Base-by-base conservation (phyloP, 2,888 invertebrate genomes). In the Spodoptera littoralis region DNA sequence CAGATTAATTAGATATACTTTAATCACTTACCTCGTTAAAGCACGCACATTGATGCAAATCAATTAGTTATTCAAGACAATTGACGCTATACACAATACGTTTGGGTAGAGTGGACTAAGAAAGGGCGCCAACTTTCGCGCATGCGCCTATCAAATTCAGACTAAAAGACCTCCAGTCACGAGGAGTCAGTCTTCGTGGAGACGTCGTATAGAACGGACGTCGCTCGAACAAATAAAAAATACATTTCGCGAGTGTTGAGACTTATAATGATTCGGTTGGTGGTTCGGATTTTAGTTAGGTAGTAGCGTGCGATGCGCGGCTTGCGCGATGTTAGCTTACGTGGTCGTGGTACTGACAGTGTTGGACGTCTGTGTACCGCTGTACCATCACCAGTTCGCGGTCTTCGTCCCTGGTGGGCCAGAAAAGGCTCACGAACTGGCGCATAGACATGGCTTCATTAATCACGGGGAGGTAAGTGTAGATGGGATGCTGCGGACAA, bases 61-160 rank as follows among this genome's bases (percentile, higher is more conserved):
- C 89, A 92, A 93, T 93, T 92, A 92, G 87, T 86, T 86, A 89
- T 89, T 88, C 87, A 87, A 92, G 89, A 92, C 91, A 93, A 93
- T 92, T 92, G 91, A 90, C 89, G 88, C 83, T 79, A 85, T 86
- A 90, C 85, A 92, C 90, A 91, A 92, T 92, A 92, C 89, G 85
- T 86, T 88, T 73, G 82, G 66, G 59, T 84, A 85, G 85, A 87
- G 87, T 84, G 89, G 80, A 86, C 86, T 84, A 91, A 92, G 92
- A 94, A 94, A 94, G 90, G 92, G 94, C 94, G 94, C 92, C 90
- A 94, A 94, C 67, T 84, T 80, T 55, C 49, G 74, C 92, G 92
- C 92, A 92, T 91, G 92, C 91, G 92, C 75, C 59, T 45, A 62
- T 24, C 24, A 52, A 81, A 73, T 77, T 65, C 62, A 78, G 72